Evolutionary conservation across 2,888 invertebrate species (phyloP).

Genomic region (Lycia hirtaria): DNA sequence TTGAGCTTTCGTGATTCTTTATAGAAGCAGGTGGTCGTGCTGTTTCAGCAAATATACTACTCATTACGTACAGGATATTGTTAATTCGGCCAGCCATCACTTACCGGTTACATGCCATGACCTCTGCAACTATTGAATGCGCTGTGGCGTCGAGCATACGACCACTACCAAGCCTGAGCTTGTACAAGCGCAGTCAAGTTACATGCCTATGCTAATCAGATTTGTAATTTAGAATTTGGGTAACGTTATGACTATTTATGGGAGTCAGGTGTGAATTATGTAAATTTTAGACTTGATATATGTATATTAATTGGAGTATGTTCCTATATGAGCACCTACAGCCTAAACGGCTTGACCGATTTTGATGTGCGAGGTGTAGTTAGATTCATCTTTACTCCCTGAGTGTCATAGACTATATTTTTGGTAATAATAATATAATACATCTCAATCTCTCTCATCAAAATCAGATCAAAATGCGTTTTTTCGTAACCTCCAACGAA

Average conservation of each 20-base stretch:
- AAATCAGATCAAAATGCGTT: no score
- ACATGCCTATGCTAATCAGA: slow-evolving; percentile 22
- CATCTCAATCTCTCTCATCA: no score
- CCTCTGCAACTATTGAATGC: not conserved
- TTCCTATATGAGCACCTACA: no score
- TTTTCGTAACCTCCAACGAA: no score
- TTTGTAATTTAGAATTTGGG: slow-evolving; percentile 25
- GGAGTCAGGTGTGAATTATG: not conserved
- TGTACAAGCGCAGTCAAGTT: slow-evolving; percentile 1
- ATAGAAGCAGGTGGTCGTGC: not conserved
- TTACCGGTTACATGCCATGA: slow-evolving; percentile 14
- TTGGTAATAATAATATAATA: no score
- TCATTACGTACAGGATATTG: slow-evolving; percentile 2
- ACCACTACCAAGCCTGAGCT: slow-evolving; percentile 4
- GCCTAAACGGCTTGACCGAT: no score
- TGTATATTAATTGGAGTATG: not conserved
- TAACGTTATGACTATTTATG: slow-evolving; percentile 2
- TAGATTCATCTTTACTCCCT: no score
- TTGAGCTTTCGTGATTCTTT: slow-evolving; percentile 10
- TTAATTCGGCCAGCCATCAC: slow-evolving; percentile 8
- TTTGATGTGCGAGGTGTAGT: no score
- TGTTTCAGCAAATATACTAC: not conserved
- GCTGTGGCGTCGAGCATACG: slow-evolving; percentile 5
- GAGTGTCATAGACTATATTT: no score
- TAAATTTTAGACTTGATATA: not conserved